Evolutionary conservation across 2,113 vertebrate genomes (phyloP).

Genomic region (Mixornis gularis): DNA sequence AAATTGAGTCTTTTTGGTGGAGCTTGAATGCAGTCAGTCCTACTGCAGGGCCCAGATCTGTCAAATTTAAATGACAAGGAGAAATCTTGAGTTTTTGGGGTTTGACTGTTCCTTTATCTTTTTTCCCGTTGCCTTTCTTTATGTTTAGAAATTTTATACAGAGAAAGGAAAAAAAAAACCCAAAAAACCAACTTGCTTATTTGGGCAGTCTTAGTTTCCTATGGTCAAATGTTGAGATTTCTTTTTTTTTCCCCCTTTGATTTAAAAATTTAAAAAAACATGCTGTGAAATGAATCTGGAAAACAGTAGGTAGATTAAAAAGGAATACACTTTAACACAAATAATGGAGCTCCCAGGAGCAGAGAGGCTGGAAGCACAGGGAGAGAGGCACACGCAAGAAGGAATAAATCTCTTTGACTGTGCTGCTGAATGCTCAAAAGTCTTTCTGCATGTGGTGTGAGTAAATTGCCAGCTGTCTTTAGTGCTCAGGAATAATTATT

Average conservation of each 20-base stretch:
- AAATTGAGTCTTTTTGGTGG: not conserved
- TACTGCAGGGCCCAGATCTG: not conserved
- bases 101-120: not conserved
- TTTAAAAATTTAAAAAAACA: not conserved
- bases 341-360: not conserved
- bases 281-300: not conserved
- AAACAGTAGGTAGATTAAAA: not conserved
- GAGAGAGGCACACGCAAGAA: fast-evolving
- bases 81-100: not conserved
- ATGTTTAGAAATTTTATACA: not conserved
- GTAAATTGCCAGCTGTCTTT: not conserved
- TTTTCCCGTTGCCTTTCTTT: not conserved
- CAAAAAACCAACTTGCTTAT: not conserved
- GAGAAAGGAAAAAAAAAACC: not conserved
- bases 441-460: not conserved
- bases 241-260: not conserved
- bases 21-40: not conserved
- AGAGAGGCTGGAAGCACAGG: not conserved
- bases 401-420: not conserved
- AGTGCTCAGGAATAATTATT: not conserved
- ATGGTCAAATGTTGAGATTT: not conserved
- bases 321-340: not conserved
- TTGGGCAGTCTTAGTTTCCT: not conserved
- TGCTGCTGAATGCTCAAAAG: not conserved
- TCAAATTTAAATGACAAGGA: not conserved